phyloP scores from a whole-genome alignment of 2,797 vertebrate species.

The Rhinichthys osculus region DNA sequence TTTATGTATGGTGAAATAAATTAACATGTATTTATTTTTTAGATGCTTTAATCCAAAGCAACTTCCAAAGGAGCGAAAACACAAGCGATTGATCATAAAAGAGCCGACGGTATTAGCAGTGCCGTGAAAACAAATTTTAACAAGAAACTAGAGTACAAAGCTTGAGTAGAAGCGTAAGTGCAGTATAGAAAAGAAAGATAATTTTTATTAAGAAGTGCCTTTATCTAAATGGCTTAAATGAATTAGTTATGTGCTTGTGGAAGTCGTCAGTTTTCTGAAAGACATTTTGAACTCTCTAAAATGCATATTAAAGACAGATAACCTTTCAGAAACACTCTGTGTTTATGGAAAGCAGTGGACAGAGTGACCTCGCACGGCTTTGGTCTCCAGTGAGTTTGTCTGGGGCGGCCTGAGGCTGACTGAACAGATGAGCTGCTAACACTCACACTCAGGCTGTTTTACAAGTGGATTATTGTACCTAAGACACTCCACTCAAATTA shows the following conservation, averaged over 20 bases:
- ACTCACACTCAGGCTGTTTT: constrained; percentile 65
- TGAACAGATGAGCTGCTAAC: constrained; percentile 63
- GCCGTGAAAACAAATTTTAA: neutral
- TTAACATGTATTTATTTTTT: constrained; percentile 26
- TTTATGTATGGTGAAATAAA: constrained; percentile 29
- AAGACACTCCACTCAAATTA: constrained; percentile 63
- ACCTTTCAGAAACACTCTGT: neutral
- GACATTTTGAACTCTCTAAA: constrained; percentile 12
- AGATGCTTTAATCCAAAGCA: constrained; percentile 34
- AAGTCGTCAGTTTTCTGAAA: neutral
- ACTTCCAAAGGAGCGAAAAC: neutral
- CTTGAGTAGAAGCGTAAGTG: neutral
- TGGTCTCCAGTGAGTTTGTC: constrained; percentile 1
- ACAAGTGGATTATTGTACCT: constrained; percentile 74
- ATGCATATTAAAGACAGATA: constrained; percentile 9
- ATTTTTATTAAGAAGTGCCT: constrained; percentile 15
- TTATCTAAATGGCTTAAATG: constrained; percentile 12
- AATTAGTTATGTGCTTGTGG: constrained; percentile 16
- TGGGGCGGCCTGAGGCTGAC: constrained; percentile 21
- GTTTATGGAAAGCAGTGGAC: constrained; percentile 7
- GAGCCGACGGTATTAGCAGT: constrained; percentile 14
- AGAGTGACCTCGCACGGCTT: neutral
- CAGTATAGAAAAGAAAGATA: neutral
- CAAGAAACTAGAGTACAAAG: constrained; percentile 10
- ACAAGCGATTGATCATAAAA: constrained; percentile 39